Base-by-base conservation (phyloP, 2,797 vertebrate species). In the Rhinoraja longicauda region DNA sequence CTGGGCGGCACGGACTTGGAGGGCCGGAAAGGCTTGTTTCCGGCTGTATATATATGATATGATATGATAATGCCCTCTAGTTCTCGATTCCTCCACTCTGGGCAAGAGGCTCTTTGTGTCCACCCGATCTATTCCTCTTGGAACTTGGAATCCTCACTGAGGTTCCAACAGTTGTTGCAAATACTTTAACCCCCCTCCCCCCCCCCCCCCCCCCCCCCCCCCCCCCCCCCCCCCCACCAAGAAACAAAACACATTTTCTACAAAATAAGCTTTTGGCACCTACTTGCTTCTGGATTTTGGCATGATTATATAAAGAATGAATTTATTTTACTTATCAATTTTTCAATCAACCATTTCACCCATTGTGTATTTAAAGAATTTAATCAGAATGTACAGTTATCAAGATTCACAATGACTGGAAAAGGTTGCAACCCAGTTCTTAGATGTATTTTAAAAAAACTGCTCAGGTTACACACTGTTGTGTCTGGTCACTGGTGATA, bases 401-500 rank as follows among this genome's bases (percentile, higher is more conserved):
- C 72, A n/a, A 73, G 75, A 17, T 73, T 12, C 39, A 75, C 90
- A 57, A 92, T 92, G 53, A 53, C 39, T 5, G 39, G 90, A 53
- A 92, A 53, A 92, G 70, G 39, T 36, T 39, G n/a, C 75, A 53
- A 13, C 36, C 36, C 70, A 92, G 29, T 29, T 53, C 90, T 75
- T 70, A 73, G 90, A 72, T 26, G 1, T 53, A 92, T 19, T 21
- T 19, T 21, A 9, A 75, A 26, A 92, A 53, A 75, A 75, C 36
- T n/a, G 39, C 39, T 92, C 10, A 26, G 39, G 45, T 91, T 91
- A 39, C 72, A 39, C 88, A 91, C 64, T 81, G 67, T n/a, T 93
- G 81, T 36, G 59, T 82, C 93, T 93, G 93, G 82, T 10, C 53
- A 53, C 29, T 90, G 93, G 36, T 88, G 93, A 93, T 88, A 93